Conservation (phyloP, 23 tunicate genomes). For the Trididemnum clinides region DNA sequence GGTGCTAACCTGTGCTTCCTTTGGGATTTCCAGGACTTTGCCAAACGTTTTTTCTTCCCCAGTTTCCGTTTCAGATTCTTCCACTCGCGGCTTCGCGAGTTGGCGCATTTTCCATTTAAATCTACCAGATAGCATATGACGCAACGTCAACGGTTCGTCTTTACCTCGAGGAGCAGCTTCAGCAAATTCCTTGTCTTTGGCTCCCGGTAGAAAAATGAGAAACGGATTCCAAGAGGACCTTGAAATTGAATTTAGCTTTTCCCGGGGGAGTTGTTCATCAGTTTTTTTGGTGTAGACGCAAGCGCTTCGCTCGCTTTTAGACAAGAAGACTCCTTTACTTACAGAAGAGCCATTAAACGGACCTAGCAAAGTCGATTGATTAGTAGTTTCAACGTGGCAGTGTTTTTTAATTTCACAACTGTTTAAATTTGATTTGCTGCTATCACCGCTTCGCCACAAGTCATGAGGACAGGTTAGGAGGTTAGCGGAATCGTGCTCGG, state of each 20-base stretch:
- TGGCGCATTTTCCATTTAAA: slow-evolving; percentile 53
- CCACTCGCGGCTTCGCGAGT: background rate
- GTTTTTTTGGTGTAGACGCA: background rate
- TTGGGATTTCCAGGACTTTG: slow-evolving; percentile 28
- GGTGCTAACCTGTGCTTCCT: slow-evolving; percentile 41
- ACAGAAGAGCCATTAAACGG: background rate
- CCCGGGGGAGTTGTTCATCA: background rate
- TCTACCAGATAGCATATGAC: slow-evolving; percentile 56
- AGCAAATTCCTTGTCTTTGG: background rate
- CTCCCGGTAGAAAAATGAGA: slow-evolving; percentile 40
- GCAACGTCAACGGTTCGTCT: slow-evolving; percentile 12
- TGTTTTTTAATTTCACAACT: background rate
- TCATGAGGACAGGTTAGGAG: slow-evolving; percentile 80
- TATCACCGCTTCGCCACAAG: slow-evolving; percentile 34
- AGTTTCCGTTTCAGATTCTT: background rate
- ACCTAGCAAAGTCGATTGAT: slow-evolving; percentile 20
- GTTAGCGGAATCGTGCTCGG: slow-evolving; percentile 46
- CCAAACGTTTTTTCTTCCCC: slow-evolving; percentile 46
- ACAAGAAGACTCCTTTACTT: background rate
- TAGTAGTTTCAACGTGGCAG: background rate
- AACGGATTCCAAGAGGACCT: slow-evolving; percentile 45
- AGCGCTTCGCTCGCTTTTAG: background rate
- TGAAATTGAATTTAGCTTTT: background rate
- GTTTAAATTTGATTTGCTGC: background rate
- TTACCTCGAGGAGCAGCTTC: background rate